These are phyloP conservation scores for Acanthiza pusilla DNA, from an alignment of 2,797 vertebrate species.

Conservation along the genomic window DNA sequence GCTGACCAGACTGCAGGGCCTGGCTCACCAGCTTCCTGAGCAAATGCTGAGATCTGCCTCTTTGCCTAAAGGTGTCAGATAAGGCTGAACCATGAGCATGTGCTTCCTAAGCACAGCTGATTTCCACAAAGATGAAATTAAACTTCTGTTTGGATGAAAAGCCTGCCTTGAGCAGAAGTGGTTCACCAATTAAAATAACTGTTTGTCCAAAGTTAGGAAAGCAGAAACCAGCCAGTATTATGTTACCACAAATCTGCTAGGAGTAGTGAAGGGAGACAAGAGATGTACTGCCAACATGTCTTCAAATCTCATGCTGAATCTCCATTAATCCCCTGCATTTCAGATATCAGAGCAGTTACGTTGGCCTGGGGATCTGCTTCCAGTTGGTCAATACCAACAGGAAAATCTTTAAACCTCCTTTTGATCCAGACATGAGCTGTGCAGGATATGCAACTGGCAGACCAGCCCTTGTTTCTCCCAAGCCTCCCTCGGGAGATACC, in stretches of 20 bases:
- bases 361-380: background rate
- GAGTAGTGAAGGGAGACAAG: background rate
- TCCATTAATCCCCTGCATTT: background rate
- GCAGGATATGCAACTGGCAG: background rate
- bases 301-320: background rate
- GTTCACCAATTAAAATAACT: background rate
- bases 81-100: background rate
- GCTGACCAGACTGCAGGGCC: background rate
- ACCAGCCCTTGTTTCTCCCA: background rate
- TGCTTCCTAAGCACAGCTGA: background rate
- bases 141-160: background rate
- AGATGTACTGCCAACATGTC: background rate
- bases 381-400: background rate
- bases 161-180: background rate
- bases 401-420: constrained; percentile 23
- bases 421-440: constrained; percentile 7
- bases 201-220: background rate
- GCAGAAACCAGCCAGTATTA: background rate
- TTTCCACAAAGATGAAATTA: background rate
- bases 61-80: background rate
- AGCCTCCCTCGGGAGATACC: background rate
- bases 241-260: background rate
- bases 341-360: background rate
- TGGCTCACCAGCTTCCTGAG: background rate
- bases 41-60: background rate